Conservation (phyloP, 2,797 vertebrate species). For the Denticeps clupeoides region DNA sequence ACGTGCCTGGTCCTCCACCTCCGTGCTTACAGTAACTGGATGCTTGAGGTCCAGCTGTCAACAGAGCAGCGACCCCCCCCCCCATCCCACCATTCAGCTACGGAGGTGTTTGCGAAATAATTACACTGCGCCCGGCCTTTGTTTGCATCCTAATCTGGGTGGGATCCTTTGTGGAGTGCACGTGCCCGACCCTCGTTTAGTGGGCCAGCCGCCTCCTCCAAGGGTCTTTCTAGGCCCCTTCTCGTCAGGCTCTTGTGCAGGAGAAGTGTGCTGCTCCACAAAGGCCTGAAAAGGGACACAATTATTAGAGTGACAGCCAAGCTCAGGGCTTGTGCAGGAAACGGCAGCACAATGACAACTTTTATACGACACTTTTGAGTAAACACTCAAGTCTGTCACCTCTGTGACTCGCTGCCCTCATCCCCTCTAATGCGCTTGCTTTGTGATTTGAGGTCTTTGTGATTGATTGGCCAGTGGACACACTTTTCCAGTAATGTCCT, state of each 20-base stretch:
- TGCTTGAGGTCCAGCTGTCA: conserved; percentile 49
- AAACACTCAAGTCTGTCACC: no score
- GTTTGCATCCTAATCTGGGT: conserved; percentile 51
- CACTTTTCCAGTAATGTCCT: conserved; percentile 22
- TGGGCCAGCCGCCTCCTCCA: conserved; percentile 24
- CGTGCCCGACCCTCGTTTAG: conserved; percentile 53
- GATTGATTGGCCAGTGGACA: conserved; percentile 18
- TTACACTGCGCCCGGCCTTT: conserved; percentile 57
- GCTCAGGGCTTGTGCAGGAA: conserved; percentile 35
- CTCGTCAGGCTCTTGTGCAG: conserved; percentile 27
- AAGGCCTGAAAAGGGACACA: conserved; percentile 37
- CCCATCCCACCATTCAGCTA: conserved; percentile 21
- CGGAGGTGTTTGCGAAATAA: conserved; percentile 53
- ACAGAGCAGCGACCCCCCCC: conserved; percentile 42
- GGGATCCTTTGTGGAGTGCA: conserved; percentile 53
- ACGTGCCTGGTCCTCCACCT: conserved; percentile 13
- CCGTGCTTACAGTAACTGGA: conserved; percentile 31
- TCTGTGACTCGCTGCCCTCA: conserved; percentile 10
- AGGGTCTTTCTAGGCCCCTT: conserved; percentile 11
- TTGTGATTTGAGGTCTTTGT: conserved; percentile 12
- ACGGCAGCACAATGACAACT: conserved; percentile 48
- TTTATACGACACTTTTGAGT: conserved; percentile 43
- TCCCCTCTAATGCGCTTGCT: conserved; percentile 2
- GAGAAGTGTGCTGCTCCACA: conserved; percentile 59
- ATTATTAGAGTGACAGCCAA: conserved; percentile 50